Base-by-base conservation (phyloP, 2,888 invertebrate species). In the Trimorus sp. region DNA sequence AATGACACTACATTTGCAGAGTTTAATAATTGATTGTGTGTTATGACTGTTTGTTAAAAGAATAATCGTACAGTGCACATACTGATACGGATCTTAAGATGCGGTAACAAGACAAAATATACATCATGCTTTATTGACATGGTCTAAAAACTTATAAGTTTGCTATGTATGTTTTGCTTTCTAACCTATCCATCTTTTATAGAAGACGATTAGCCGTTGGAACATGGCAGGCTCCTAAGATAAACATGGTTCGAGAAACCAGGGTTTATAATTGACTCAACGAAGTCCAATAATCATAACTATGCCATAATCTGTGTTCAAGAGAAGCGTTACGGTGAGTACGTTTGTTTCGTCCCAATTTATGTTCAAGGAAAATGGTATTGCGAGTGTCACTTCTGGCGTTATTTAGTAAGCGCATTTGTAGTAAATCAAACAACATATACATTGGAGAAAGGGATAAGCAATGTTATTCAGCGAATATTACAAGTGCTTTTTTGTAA, bases 151-250 rank as follows among this genome's bases (percentile, higher is more conserved):
- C 16, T 49, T 49, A 62, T 71, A 60, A 71, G 45, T 66, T 16
- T 40, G 53, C 37, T n/a, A 15, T 48, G 71, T 63, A 54, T 78
- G 71, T 65, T 78, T 77, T 78, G 65, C 70, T 77, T 54, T 77
- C 70, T 45, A 42, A 70, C 58, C 77, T 53, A 65, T 60, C 42
- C 45, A 66, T 70, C 78, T 78, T 71, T 78, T 53, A 71, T 60
- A 37, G 15, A 36, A 38, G 26, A 60, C 60, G 71, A 71, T 78
- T 70, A 71, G 59, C n/a, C 14, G 42, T 69, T 58, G 14, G 49
- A 70, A 56, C 63, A 59, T 42, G 49, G 6, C 48, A 16, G 40
- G 51, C 40, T 40, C 49, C 62, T 38, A 77, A 65, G 77, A 63
- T 77, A 53, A 68, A 70, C 70, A 77, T 48, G 42, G 37, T 26